Conservation (phyloP, 1,140 invertebrate genomes). For the Conopomorpha cramerella region DNA sequence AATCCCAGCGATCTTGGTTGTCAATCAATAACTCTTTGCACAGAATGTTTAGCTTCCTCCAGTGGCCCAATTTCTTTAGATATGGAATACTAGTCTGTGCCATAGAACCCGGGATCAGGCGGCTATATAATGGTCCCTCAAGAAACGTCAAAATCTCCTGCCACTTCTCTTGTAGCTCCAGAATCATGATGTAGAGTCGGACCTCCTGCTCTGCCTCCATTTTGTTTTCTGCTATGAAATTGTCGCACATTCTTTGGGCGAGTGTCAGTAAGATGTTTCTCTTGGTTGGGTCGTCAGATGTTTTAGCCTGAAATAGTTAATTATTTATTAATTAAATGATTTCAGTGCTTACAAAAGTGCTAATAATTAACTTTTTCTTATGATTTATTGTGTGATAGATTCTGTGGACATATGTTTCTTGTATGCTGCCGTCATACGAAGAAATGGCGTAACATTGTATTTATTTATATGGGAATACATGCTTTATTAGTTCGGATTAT, state of each 20-base stretch:
- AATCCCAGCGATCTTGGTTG: slow-evolving; percentile 77
- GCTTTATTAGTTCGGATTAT: too few relatives aligned
- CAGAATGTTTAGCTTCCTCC: slow-evolving; percentile 71
- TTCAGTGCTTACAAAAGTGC: too few relatives aligned
- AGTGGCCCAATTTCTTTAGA: slow-evolving; percentile 73
- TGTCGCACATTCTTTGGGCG: slow-evolving; percentile 86
- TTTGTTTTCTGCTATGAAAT: slow-evolving; percentile 86
- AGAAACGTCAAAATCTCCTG: slow-evolving; percentile 81
- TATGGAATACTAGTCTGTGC: slow-evolving; percentile 73
- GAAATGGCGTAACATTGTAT: too few relatives aligned
- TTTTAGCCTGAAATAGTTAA: slow-evolving; percentile 33
- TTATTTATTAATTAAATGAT: neutral
- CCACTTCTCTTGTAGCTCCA: slow-evolving; percentile 84
- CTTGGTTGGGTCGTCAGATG: slow-evolving; percentile 54
- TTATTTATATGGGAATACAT: too few relatives aligned
- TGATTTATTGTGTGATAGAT: too few relatives aligned
- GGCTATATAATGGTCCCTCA: slow-evolving; percentile 72
- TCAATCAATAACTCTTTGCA: slow-evolving; percentile 72
- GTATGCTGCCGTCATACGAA: too few relatives aligned
- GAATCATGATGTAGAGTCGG: slow-evolving; percentile 87
- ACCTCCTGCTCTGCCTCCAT: slow-evolving; percentile 94
- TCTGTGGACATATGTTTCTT: too few relatives aligned
- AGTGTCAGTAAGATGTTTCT: slow-evolving; percentile 75
- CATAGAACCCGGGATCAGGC: slow-evolving; percentile 64
- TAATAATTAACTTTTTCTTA: too few relatives aligned